Base-by-base conservation (phyloP, 2,888 invertebrate genomes). In the Volucella zonaria region DNA sequence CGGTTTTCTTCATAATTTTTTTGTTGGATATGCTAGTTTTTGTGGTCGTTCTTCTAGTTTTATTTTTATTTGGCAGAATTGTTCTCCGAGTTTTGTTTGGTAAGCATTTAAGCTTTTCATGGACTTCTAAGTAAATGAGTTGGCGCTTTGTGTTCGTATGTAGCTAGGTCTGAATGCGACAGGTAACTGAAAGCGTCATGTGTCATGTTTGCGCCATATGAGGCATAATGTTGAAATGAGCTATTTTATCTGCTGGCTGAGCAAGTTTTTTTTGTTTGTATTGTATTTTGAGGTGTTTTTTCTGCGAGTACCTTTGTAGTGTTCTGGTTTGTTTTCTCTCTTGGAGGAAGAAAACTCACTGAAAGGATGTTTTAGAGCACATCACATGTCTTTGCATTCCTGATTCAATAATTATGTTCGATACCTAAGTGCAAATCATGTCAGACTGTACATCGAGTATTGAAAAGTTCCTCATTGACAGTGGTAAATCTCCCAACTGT, bases 11-110 rank as follows among this genome's bases (percentile, higher is more conserved):
- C 3, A 42, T 49, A 38, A 18, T 45, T 45, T 70, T 74, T 64
- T n/a, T 47, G 74, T 75, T 38, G 58, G 40, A 75, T 66, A 56
- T 66, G 58, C 58, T 58, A 43, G 54, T 66, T 75, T 61, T 64
- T 54, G 12, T 54, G 8, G 10, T 8, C 11, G 71, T 51, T 71
- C 42, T 43, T 43, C 71, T 59, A 59, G 71, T 61, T 61, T 52
- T 61, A 2, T 49, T 49, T n/a, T 15, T 10, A 15, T 45, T 74
- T 47, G 58, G 58, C 4, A 31, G n/a, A 66, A 49, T 52, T 45
- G 56, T 52, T 1, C 6, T 14, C n/a, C 11, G 10, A 8, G n/a
- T 67, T 58, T 66, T 58, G 75, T 42, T 49, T 9, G 18, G 45
- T 64, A 62, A 64, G 73, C 73, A 54, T 15, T 15, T 47, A 64